A percentile compares a stretch with the other conserved stretches of the same genome.
Evolutionary conservation across 2,888 invertebrate genomes (phyloP).

Genomic region (Agrochola macilenta): DNA sequence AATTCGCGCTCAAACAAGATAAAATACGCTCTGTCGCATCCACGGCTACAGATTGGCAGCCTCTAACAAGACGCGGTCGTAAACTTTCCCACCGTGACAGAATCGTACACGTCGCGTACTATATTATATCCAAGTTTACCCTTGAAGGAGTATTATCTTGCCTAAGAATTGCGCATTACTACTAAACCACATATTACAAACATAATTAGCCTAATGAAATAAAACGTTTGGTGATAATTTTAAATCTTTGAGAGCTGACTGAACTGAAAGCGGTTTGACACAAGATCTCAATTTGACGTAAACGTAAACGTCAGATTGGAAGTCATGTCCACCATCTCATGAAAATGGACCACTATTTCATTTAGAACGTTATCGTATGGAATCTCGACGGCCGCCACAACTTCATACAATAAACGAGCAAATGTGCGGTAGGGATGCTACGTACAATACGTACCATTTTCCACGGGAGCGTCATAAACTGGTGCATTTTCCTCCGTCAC

Average conservation of each 20-base stretch:
- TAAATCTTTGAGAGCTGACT: not conserved
- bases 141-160: not conserved
- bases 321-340: not conserved
- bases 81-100: conserved; percentile 24
- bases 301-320: conserved; percentile 20
- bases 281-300: not conserved
- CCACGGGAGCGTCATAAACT: conserved; percentile 28
- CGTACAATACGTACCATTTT: conserved; percentile 54
- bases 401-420: conserved; percentile 15
- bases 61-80: conserved; percentile 52
- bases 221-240: not conserved
- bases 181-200: not conserved
- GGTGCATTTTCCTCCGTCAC: conserved; percentile 53
- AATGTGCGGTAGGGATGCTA: not conserved
- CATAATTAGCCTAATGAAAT: not conserved
- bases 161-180: not conserved
- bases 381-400: not conserved
- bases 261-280: not conserved
- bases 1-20: conserved; percentile 41
- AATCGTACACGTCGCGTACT: not conserved
- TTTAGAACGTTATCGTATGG: not conserved
- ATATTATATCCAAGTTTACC: conserved; percentile 14
- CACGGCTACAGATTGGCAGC: conserved; percentile 50
- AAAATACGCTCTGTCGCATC: conserved; percentile 32
- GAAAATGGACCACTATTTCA: not conserved